A percentile compares a stretch with the other conserved stretches of the same genome.
Conservation (phyloP, 2,113 vertebrate species). For the Pao palembangensis region DNA sequence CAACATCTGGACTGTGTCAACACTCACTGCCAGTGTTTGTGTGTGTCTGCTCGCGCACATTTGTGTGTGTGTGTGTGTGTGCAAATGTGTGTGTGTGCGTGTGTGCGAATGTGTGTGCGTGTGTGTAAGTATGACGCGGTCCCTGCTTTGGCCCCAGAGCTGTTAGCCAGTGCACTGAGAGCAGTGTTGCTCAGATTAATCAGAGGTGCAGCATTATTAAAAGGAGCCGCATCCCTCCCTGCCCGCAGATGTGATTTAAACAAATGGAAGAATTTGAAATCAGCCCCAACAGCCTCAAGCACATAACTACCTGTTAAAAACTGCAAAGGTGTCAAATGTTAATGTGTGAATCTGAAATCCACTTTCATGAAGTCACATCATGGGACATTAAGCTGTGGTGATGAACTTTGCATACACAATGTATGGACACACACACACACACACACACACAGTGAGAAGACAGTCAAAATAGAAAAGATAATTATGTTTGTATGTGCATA, state of each 20-base stretch:
- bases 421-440: too few relatives aligned
- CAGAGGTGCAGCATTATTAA: conserved; percentile 74
- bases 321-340: conserved; percentile 6
- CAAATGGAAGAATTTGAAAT: conserved; percentile 30
- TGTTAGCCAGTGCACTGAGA: conserved; percentile 71
- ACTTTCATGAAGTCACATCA: background rate
- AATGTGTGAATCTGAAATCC: background rate
- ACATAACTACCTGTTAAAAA: conserved; percentile 1
- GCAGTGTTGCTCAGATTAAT: conserved; percentile 79
- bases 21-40: conserved; percentile 60
- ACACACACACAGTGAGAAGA: too few relatives aligned
- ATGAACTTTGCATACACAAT: too few relatives aligned
- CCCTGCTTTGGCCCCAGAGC: conserved; percentile 53
- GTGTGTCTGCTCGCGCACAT: conserved; percentile 10
- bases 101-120: conserved; percentile 6
- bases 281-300: conserved; percentile 31
- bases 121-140: conserved; percentile 22
- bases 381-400: conserved; percentile 41
- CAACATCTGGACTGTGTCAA: conserved; percentile 83
- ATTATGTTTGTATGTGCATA: background rate
- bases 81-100: conserved; percentile 2
- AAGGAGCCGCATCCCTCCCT: conserved; percentile 48
- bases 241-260: conserved; percentile 57
- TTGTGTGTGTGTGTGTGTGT: conserved; percentile 4
- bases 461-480: too few relatives aligned